A percentile compares a stretch with the other conserved stretches of the same genome.
These are phyloP conservation scores for Pterophyllum scalare DNA, from an alignment of 2,113 vertebrate genomes.

Conservation along the genomic window DNA sequence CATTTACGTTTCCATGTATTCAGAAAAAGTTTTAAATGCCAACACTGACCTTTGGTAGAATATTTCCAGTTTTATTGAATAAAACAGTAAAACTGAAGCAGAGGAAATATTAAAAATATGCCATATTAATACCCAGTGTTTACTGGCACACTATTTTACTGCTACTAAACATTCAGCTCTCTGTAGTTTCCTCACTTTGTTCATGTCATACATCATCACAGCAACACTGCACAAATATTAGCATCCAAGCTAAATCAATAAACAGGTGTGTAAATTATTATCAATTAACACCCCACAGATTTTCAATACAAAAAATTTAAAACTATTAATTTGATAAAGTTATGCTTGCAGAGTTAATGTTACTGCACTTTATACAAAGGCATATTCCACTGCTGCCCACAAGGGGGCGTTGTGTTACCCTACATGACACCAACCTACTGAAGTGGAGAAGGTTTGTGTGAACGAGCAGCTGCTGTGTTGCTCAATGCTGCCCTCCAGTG, in stretches of 20 bases:
- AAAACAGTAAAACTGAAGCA: too few species aligned
- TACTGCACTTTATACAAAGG: neutral
- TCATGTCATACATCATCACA: neutral
- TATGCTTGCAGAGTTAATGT: neutral
- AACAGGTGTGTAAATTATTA: neutral
- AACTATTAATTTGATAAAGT: neutral
- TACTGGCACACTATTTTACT: too few species aligned
- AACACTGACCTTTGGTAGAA: neutral
- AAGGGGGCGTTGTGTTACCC: neutral
- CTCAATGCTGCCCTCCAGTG: slow-evolving; percentile 24
- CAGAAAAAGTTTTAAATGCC: too few species aligned
- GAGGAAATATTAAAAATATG: too few species aligned
- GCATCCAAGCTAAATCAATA: neutral
- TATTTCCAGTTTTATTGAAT: too few species aligned
- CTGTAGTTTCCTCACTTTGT: too few species aligned
- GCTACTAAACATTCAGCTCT: too few species aligned
- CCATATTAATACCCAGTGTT: too few species aligned
- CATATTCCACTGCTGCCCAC: neutral
- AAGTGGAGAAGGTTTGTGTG: neutral
- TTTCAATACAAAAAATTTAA: neutral
- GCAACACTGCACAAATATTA: neutral
- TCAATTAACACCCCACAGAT: neutral
- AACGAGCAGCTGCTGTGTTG: neutral
- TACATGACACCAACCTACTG: too few species aligned
- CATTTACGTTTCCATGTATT: neutral